Percentiles rank a stretch among this genome's conserved stretches.
Conservation (phyloP, 1,140 invertebrate genomes). For the Zaprionus taronus region DNA sequence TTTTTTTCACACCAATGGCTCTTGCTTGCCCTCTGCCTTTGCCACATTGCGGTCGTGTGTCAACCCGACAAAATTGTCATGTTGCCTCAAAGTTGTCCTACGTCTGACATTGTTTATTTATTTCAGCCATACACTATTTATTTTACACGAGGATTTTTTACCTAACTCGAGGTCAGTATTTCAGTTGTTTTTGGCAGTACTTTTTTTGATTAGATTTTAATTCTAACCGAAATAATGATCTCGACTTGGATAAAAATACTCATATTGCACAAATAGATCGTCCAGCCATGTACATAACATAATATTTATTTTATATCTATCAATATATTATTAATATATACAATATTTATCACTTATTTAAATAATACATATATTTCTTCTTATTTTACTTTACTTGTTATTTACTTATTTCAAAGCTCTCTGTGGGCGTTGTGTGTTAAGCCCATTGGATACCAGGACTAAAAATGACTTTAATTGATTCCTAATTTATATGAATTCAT, state of each 20-base stretch:
- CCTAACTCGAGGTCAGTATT: no score
- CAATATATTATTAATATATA: neutral
- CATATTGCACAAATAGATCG: neutral
- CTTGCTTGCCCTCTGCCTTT: constrained; percentile 72
- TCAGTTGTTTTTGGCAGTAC: no score
- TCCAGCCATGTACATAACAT: neutral
- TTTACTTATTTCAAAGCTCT: neutral
- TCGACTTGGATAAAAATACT: no score
- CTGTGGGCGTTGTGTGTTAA: neutral
- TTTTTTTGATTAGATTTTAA: no score
- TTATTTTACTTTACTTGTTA: neutral
- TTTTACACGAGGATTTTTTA: no score
- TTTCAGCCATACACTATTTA: no score
- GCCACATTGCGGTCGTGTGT: constrained; percentile 69
- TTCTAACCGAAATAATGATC: no score
- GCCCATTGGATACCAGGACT: neutral
- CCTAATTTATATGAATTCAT: neutral
- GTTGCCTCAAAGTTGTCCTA: neutral
- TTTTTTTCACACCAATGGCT: constrained; percentile 83
- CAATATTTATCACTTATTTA: neutral
- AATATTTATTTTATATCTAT: neutral
- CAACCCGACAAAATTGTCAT: constrained; percentile 48
- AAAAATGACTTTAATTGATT: neutral
- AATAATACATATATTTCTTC: neutral
- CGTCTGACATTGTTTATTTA: neutral